Percentiles rank a stretch among this genome's conserved stretches.
phyloP scores from a whole-genome alignment of 2,113 vertebrate species.

The Coryphaenoides rupestris region DNA sequence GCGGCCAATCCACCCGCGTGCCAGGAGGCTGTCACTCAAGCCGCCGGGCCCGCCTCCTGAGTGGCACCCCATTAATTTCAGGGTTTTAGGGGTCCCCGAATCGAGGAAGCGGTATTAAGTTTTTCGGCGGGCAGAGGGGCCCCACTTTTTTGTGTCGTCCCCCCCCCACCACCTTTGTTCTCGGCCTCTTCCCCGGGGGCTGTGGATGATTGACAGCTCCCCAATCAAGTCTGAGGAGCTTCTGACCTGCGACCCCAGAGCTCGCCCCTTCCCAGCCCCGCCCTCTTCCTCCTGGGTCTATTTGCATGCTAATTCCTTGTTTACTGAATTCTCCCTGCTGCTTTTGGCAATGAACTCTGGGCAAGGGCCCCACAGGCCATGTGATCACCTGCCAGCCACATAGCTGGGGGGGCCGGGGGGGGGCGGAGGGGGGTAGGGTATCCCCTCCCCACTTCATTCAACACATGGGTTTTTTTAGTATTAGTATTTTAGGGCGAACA shows the following conservation, averaged over 20 bases:
- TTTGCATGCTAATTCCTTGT: constrained; percentile 82
- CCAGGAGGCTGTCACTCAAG: constrained; percentile 59
- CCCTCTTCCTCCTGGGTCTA: constrained; percentile 67
- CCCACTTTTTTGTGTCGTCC: constrained; percentile 70
- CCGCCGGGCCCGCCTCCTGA: constrained; percentile 47
- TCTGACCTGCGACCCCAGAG: constrained; percentile 69
- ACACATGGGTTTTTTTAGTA: constrained; percentile 5
- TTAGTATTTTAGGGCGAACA: constrained; percentile 24
- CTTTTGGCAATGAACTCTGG: constrained; percentile 70
- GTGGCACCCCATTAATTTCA: constrained; percentile 67
- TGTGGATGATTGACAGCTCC: constrained; percentile 71
- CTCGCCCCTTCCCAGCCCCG: constrained; percentile 61
- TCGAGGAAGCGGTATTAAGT: constrained; percentile 67
- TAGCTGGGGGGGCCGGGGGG: constrained; percentile 26
- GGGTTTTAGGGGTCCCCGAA: constrained; percentile 32
- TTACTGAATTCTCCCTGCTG: constrained; percentile 72
- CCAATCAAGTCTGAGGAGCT: constrained; percentile 65
- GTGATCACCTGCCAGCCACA: constrained; percentile 66
- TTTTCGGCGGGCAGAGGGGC: constrained; percentile 40
- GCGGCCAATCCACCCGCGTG: constrained; percentile 10
- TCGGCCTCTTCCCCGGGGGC: constrained; percentile 51
- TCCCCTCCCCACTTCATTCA: no score
- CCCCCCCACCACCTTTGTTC: constrained; percentile 65
- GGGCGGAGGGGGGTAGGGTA: constrained; percentile 26
- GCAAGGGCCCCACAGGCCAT: constrained; percentile 46